Base-by-base conservation (phyloP, 2,113 vertebrate species). In the Odontophorus gujanensis region DNA sequence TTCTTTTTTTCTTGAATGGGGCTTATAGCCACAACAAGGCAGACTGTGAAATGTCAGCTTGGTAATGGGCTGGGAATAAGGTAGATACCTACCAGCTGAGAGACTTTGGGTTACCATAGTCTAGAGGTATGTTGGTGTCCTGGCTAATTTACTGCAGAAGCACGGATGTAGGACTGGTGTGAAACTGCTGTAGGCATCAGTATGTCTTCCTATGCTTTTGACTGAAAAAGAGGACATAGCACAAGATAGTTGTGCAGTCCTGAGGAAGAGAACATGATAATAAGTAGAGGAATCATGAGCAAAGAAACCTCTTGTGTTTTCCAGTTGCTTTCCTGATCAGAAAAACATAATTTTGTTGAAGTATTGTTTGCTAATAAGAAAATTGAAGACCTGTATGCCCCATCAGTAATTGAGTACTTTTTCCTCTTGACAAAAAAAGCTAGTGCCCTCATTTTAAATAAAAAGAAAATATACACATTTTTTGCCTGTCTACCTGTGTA, bases 51-150 rank as follows among this genome's bases (percentile, higher is more conserved):
- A 34, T 7, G 24, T 59, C 25, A 80, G 59, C 43, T 22, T 8
- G 18, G 40, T 45, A 36, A 13, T 6, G 21, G 34, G 13, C 42
- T 63, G 47, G 38, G 19, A 28, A 3, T 73, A n/a, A 62, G 25
- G 53, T 25, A 24, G 30, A 22, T n/a, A 32, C 55, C 15, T 90
- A 25, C 45, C 42, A 24, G 11, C 30, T 0, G 0, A 61, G 7
- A 76, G 26, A 40, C 22, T 61, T 53, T 40, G 34, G n/a, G 45
- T 76, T 38, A 24, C 11, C 11, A 2, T 0, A 1, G 53, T 67
- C 71, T 34, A 55, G 48, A 67, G 24, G 7, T 19, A 28, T 13
- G 66, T 4, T 34, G 19, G 28, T 58, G 26, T 45, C 75, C 79
- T 66, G 78, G 34, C 45, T 38, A 14, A 65, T 2, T 25, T 65